Evolutionary conservation across 2,888 invertebrate species (phyloP), one percentile per base, ranked within the genome.

Genomic region (Ariolimax columbianus): DNA sequence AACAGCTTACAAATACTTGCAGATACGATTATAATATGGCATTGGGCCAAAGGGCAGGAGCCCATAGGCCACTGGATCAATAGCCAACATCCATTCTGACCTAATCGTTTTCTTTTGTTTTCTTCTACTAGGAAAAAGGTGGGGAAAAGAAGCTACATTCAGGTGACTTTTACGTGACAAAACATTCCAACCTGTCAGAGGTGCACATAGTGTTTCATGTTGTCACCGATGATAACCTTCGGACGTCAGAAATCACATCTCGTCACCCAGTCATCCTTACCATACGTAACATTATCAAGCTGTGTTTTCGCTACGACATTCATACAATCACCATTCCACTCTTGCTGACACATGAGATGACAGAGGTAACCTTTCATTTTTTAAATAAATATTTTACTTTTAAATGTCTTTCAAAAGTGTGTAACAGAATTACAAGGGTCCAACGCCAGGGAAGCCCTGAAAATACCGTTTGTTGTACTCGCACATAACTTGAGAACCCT

Each of bases 201-300:
- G 97, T 97, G 75, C 99, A 99, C 95, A 96, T 98, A 1, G 97
- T 99, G 77, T 99, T 98, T 95, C 99, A 99, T 93, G 96, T 99
- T 92, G 97, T 99, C 14, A 96, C 97, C 0, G 98, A 98, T 93
- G 98, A 98, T 91, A 91, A 92, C 30, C 89, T 94, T 3, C 91
- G 91, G 55, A 89, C 92, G 83, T 96, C 96, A 85, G 99, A 99
- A 93, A 98, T 99, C 82, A 97, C 98, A 91, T 99, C 98, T 0
- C 96, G 99, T 3, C 99, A 99, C 95, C 97, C 98, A 4, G 97
- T 97, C 38, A 97, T 99, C 90, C 95, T 99, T 86, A 99, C 99
- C 0, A 95, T 99, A 86, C 96, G 99, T 87, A 99, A 98, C 95
- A 97, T 99, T 87, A 95, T 99, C 90, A 98, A 98, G 95, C 96